Conservation (phyloP, 2,797 vertebrate species). For the Enteromius argenteus region DNA sequence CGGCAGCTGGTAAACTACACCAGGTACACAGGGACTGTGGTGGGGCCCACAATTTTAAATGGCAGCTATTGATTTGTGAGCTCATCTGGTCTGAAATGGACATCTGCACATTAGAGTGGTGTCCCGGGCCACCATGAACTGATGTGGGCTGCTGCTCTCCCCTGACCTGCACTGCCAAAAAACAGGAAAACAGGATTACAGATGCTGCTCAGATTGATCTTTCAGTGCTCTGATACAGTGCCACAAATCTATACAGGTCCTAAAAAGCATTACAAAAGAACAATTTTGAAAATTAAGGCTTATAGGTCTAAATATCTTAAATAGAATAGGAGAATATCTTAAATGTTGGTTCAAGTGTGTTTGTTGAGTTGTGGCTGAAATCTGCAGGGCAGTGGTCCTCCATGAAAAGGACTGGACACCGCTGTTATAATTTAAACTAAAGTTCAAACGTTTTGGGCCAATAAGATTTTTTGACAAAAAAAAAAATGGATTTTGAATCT, state of each 20-base stretch:
- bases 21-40: conserved; percentile 27
- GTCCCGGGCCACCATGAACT: conserved; percentile 1
- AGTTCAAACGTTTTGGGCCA: too few species aligned
- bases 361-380: too few species aligned
- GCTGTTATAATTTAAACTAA: too few species aligned
- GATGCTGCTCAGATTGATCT: neutral
- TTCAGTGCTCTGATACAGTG: neutral
- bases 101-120: conserved; percentile 32
- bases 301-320: neutral
- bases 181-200: neutral
- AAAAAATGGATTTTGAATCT: too few species aligned
- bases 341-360: neutral
- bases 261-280: neutral
- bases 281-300: neutral
- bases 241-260: neutral
- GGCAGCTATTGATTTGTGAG: conserved; percentile 35
- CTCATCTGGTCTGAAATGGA: conserved; percentile 30
- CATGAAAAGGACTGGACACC: too few species aligned
- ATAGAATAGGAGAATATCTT: neutral
- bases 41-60: neutral
- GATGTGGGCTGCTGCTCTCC: neutral
- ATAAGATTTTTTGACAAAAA: too few species aligned
- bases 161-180: neutral
- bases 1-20: conserved; percentile 21
- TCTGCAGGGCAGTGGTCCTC: too few species aligned